Base-by-base conservation (phyloP, 2,888 invertebrate species). In the Agrenia bidenticulata region DNA sequence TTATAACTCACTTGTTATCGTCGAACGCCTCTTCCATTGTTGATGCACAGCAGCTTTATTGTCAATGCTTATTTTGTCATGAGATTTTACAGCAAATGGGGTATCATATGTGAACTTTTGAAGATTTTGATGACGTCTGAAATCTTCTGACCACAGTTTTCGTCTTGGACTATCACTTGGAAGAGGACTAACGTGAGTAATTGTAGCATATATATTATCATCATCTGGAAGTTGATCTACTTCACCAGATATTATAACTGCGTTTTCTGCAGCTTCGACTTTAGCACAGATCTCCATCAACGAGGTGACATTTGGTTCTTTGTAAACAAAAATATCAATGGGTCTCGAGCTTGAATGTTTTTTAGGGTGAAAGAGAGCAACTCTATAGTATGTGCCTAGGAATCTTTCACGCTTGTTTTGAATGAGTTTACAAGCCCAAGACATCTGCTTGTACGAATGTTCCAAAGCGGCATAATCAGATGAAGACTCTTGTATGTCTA, bases 1-100 rank as follows among this genome's bases (percentile, higher is more conserved):
- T 21, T 23, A 21, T 23, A 53, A 79, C 82, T 80, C 82, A 95
- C 94, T 92, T 76, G 89, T 91, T 17, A 97, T 85, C 77, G 95
- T 90, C 0, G 94, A 94, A 76, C 94, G 85, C 73, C 94, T 82
- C 78, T 96, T 91, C 85, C 93, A 89, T 80, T 97, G 96, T 76
- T 94, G 74, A 61, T 76, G 73, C 23, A 76, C 76, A 11, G 76
- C 76, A 41, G 76, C 76, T 61, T 74, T 76, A 42, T 76, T 76
- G 45, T 76, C 76, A 57, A 75, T 60, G 57, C 72, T 73, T 50
- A 76, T 74, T 26, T 63, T 68, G 51, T 75, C 74, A 50, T 76
- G 74, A 17, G 68, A 64, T 61, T 76, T 76, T 45, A 75, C 64
- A 24, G 76, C 73, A 61, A 76, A 76, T 9, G 76, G 76, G 1